Base-by-base conservation (phyloP, 1,140 invertebrate species). In the Cataglyphis hispanica region DNA sequence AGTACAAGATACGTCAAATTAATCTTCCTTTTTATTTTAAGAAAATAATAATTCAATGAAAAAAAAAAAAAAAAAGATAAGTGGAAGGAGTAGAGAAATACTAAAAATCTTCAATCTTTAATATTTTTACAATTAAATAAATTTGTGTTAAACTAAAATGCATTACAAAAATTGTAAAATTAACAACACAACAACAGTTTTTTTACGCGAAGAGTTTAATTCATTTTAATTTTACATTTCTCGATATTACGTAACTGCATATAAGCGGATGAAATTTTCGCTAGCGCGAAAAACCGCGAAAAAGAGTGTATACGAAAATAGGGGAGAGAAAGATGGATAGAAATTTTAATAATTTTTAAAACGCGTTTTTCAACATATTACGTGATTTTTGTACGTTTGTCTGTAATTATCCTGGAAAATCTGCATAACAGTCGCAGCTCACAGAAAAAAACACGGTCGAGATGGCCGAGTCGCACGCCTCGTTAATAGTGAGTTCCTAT, bases 401-500 rank as follows among this genome's bases (percentile, higher is more conserved):
- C 43, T 56, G 61, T 40, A 77, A 84, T 84, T 77, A 64, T 80
- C n/a, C 58, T 25, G 37, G 25, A 77, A 69, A 53, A 80, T 69
- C 76, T 69, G 63, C 40, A 31, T 63, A 75, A 69, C 58, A 84
- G 64, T 77, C 46, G 58, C 13, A 50, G 46, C 60, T 61, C n/a
- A 13, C 53, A 22, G 25, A 40, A 60, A 34, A 34, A 72, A 72
- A 72, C 37, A 46, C n/a, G 37, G n/a, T n/a, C n/a, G n/a, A n/a
- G n/a, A 22, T 19, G 13, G 61, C 85, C 66, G 78, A 86, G 61
- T 86, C 85, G 85, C 61, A 50, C 46, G 76, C 69, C 78, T 86
- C 66, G 34, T 63, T 85, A 90, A 70, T 90, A 92, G 83, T 92
- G 89, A 89, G 81, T 91, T 91, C 87, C 91, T 92, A 92, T 87